Base-by-base conservation (phyloP, 2,113 vertebrate genomes). In the Xerus inauris region DNA sequence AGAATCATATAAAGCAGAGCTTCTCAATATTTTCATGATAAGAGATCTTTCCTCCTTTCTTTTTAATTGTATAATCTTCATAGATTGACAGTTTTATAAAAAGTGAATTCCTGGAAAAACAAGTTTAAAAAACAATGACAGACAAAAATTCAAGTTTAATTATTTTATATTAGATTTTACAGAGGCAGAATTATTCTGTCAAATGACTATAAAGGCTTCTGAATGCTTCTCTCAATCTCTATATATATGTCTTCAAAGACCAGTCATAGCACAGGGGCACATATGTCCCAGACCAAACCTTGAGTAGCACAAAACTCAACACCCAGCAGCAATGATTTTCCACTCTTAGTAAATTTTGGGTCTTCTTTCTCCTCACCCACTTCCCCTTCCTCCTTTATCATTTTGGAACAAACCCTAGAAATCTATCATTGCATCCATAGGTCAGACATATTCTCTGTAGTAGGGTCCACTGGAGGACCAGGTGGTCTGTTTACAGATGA, bases 21-120 rank as follows among this genome's bases (percentile, higher is more conserved):
- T 91, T 85, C 47, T 57, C 69, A 16, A 14, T 38, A 72, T 26
- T 6, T 38, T 30, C 35, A 32, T 9, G 32, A 30, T 35, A 20
- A 91, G 32, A 77, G 64, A 17, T 14, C 16, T 51, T 51, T 32
- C 35, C 59, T 62, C 38, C 57, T 45, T 54, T 64, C 19, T 72
- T 64, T 84, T 51, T 28, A 42, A 47, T 79, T 38, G 14, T 85
- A 65, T 1, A 30, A 11, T 71, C 40, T 35, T n/a, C 54, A 49
- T n/a, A 86, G n/a, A 73, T 7, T 35, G n/a, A 71, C 45, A 65
- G 57, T 92, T 94, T 89, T 73, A 5, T 83, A 45, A 92, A 84
- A 83, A 88, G 62, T 51, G 6, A 94, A 77, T 82, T 91, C 57
- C 42, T 95, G 54, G 32, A 47, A 94, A 80, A 81, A 79, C 16